Percentiles rank a stretch among this genome's conserved stretches.
Evolutionary conservation across 2,888 invertebrate genomes (phyloP).

Genomic region (Parelbella ahira): DNA sequence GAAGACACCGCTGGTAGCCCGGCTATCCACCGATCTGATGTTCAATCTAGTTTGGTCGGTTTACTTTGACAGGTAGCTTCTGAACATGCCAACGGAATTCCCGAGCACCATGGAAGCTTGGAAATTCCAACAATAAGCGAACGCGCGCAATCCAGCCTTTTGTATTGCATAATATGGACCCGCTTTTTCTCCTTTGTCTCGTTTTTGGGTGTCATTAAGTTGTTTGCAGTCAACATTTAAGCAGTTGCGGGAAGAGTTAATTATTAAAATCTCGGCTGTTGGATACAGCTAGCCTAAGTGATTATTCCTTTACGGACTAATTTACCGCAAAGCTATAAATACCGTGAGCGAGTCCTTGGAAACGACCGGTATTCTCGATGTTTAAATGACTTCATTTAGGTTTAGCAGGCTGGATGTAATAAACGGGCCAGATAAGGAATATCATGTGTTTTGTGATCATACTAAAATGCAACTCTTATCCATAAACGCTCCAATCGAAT

Average conservation of each 20-base stretch:
- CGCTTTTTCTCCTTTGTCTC: conserved; percentile 27
- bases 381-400: too few species aligned
- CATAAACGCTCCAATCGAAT: too few species aligned
- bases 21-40: conserved; percentile 36
- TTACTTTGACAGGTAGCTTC: conserved; percentile 44
- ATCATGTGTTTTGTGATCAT: too few species aligned
- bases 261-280: conserved; percentile 1
- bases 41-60: conserved; percentile 39
- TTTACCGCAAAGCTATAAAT: not conserved
- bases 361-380: too few species aligned
- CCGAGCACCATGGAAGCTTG: conserved; percentile 42
- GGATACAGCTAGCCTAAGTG: not conserved
- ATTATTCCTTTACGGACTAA: not conserved
- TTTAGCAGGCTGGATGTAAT: too few species aligned
- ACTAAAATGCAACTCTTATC: too few species aligned
- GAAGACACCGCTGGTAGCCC: conserved; percentile 32
- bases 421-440: too few species aligned
- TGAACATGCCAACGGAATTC: conserved; percentile 45
- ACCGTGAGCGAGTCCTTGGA: too few species aligned
- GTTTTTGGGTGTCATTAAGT: conserved; percentile 18
- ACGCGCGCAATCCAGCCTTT: conserved; percentile 37
- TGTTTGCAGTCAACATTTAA: conserved; percentile 6
- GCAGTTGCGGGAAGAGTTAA: conserved; percentile 5
- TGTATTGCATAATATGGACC: conserved; percentile 30
- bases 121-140: conserved; percentile 52